Conservation (phyloP, 2,797 vertebrate species). For the Rhinichthys osculus region DNA sequence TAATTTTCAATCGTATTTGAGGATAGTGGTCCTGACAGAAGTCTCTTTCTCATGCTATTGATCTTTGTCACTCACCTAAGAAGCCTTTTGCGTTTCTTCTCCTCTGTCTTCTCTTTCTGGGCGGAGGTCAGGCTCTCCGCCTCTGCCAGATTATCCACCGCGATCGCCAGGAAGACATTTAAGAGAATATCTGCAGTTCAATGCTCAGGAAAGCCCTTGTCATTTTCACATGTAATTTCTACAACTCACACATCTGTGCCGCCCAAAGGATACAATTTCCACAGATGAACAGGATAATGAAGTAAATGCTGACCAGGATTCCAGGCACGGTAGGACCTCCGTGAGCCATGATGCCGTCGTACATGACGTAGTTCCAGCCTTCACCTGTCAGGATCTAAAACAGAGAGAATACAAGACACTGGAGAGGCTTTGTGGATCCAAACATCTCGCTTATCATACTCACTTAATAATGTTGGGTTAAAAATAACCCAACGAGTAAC, state of each 20-base stretch:
- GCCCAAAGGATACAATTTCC: conserved; percentile 91
- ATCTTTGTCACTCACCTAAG: conserved; percentile 76
- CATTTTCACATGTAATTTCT: neutral
- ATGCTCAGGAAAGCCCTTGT: conserved; percentile 62
- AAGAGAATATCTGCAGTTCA: conserved; percentile 85
- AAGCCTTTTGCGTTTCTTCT: conserved; percentile 87
- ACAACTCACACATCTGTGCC: conserved; percentile 16
- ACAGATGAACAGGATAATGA: conserved; percentile 92
- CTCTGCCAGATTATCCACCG: conserved; percentile 92
- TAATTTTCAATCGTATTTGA: too few relatives aligned
- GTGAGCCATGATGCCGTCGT: conserved; percentile 90
- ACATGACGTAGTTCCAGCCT: conserved; percentile 94
- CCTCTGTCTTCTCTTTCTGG: conserved; percentile 92
- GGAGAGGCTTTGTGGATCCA: neutral
- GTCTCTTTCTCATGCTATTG: neutral
- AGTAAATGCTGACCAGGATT: conserved; percentile 92
- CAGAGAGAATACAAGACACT: neutral
- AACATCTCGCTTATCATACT: neutral
- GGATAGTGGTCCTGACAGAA: too few relatives aligned
- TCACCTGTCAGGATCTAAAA: conserved; percentile 90
- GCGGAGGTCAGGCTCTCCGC: conserved; percentile 91
- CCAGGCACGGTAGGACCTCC: conserved; percentile 89
- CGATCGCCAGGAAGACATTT: conserved; percentile 93
- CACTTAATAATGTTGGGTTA: too few relatives aligned
- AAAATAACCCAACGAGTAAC: too few relatives aligned